Conservation (phyloP, 1,140 invertebrate genomes). For the Drosophila kikkawai region DNA sequence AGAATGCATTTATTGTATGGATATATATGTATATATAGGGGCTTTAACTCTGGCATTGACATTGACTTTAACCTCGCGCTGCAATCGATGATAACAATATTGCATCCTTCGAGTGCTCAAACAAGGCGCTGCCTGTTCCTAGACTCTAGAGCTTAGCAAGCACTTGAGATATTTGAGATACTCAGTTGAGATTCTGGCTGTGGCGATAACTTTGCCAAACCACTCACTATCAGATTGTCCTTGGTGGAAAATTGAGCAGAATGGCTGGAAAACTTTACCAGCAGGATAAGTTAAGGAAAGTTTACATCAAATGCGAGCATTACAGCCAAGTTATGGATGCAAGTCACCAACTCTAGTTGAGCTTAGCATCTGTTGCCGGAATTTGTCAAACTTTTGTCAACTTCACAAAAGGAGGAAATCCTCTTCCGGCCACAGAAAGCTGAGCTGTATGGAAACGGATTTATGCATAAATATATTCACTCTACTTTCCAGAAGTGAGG, state of each 20-base stretch:
- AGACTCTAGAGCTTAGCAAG: conserved; percentile 45
- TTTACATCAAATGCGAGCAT: conserved; percentile 1
- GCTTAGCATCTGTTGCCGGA: conserved; percentile 27
- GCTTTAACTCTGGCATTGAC: conserved; percentile 35
- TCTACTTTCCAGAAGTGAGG: too few relatives aligned
- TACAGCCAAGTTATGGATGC: background rate
- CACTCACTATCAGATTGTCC: conserved; percentile 41
- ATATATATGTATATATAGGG: background rate
- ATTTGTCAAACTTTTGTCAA: conserved; percentile 28
- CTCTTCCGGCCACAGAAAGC: conserved; percentile 7
- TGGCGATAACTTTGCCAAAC: conserved; percentile 37
- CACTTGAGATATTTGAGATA: conserved; percentile 42
- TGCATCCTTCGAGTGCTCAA: conserved; percentile 29
- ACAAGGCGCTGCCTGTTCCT: conserved; percentile 18
- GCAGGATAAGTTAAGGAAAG: conserved; percentile 7
- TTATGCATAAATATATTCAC: background rate
- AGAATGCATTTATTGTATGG: conserved; percentile 25
- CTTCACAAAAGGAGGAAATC: background rate
- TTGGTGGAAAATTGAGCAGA: conserved; percentile 19
- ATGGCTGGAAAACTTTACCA: conserved; percentile 16
- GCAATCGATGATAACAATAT: conserved; percentile 36
- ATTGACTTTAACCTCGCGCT: conserved; percentile 27
- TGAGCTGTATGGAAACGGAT: background rate
- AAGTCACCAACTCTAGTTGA: conserved; percentile 18
- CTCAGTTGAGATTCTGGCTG: conserved; percentile 19